Evolutionary conservation across 2,888 invertebrate species (phyloP), one percentile per base, ranked within the genome.

Genomic region (Dynastes hyllus): DNA sequence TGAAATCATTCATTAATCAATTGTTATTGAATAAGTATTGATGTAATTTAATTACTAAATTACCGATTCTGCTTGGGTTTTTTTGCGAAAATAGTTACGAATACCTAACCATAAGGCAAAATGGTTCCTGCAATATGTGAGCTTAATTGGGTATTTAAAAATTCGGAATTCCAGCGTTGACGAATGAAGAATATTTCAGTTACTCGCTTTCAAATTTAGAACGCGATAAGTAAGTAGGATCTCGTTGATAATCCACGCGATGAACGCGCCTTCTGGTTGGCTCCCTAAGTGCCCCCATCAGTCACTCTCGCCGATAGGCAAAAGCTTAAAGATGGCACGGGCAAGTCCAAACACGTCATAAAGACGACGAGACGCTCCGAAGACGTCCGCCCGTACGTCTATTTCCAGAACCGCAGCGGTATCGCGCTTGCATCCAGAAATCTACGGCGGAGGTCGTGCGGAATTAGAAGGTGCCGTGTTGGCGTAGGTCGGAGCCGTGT

Each of bases 401-500:
- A 77, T 66, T 65, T 77, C 66, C 77, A 73, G 73, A 73, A 73
- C 45, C 67, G 67, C 63, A 27, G 61, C 67, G 29, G 65, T 29
- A 27, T 53, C 8, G 53, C 67, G 53, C 50, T 51, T 8, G 45
- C 8, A 11, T 37, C 66, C 37, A 53, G 66, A 40, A 58, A 66
- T 29, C 45, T 53, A 16, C 66, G 66, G 45, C 76, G 37, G 51
- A 76, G 66, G 55, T 53, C 67, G 66, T 27, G 66, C 16, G 66
- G 77, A 65, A 66, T 73, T 73, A 73, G 73, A 61, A 65, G 77
- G 66, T 67, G 78, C 70, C 71, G 71, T 11, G 73, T 78, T 70
- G 78, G 78, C 65, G 78, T 78, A 71, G 78, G 78, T 78, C 70
- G 63, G 61, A 78, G 70, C 61, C 71, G 65, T 65, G 65, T 78